Conservation (phyloP, 2,113 vertebrate genomes). For the Raja brachyura region DNA sequence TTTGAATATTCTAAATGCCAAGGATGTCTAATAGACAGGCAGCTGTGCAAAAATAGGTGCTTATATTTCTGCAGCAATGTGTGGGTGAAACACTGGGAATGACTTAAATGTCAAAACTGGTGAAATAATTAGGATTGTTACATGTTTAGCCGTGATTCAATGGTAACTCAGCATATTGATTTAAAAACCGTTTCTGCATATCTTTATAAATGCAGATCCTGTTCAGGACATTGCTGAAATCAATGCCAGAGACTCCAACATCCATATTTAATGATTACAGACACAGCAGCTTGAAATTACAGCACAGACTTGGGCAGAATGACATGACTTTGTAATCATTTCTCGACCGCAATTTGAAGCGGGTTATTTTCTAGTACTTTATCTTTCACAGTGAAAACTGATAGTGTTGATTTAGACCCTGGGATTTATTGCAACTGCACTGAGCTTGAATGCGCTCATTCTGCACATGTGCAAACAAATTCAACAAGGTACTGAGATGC, state of each 20-base stretch:
- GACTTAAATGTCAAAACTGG: background rate
- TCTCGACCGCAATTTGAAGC: background rate
- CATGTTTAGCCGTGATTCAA: conserved; percentile 23
- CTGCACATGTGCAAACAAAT: background rate
- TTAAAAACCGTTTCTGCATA: background rate
- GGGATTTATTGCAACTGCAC: background rate
- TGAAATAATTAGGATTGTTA: conserved; percentile 1
- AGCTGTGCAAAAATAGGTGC: background rate
- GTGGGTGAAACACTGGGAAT: background rate
- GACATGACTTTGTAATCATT: background rate
- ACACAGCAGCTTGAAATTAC: background rate
- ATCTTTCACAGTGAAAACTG: background rate
- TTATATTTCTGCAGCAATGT: background rate
- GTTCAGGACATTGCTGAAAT: background rate
- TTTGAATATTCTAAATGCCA: background rate
- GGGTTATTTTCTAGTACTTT: background rate
- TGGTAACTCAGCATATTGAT: conserved; percentile 2
- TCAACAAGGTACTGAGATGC: background rate
- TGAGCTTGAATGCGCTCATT: background rate
- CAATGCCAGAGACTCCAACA: conserved; percentile 13
- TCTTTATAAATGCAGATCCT: conserved; percentile 30
- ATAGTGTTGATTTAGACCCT: background rate
- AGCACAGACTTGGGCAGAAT: background rate
- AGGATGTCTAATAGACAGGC: conserved; percentile 2
- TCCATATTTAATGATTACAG: background rate